Conservation (phyloP, 2,888 invertebrate genomes). For the Plebejus melissa region DNA sequence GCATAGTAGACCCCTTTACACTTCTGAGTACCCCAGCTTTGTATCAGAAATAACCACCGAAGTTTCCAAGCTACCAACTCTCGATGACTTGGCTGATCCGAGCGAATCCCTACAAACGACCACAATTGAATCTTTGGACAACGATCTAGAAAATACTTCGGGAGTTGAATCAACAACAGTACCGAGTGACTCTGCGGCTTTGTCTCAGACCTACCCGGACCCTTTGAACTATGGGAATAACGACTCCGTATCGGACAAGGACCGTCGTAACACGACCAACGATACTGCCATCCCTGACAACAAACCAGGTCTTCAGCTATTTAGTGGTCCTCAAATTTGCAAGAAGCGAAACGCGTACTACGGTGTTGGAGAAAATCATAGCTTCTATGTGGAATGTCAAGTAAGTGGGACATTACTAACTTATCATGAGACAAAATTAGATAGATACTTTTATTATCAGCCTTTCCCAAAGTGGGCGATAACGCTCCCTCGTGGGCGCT, state of each 20-base stretch:
- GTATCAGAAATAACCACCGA: background rate
- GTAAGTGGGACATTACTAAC: background rate
- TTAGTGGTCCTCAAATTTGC: constrained; percentile 14
- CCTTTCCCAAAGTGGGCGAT: no score
- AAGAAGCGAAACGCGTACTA: constrained; percentile 3
- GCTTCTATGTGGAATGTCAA: constrained; percentile 22
- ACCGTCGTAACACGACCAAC: background rate
- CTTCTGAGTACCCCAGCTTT: background rate
- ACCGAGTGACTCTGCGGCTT: background rate
- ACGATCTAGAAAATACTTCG: background rate
- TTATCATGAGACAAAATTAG: background rate
- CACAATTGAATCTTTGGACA: constrained; percentile 4
- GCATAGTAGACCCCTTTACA: background rate
- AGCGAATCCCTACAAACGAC: background rate
- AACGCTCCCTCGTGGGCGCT: no score
- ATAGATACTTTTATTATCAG: no score
- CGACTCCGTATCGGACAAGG: background rate
- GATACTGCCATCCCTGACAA: background rate
- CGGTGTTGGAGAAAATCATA: constrained; percentile 17
- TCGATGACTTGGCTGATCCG: background rate
- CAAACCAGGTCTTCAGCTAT: background rate
- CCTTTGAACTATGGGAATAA: background rate
- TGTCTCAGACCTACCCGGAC: background rate
- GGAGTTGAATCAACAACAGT: background rate
- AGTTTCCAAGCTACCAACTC: background rate